phyloP scores from a whole-genome alignment of 2,888 invertebrate genomes.

The Sarcophaga caerulescens region DNA sequence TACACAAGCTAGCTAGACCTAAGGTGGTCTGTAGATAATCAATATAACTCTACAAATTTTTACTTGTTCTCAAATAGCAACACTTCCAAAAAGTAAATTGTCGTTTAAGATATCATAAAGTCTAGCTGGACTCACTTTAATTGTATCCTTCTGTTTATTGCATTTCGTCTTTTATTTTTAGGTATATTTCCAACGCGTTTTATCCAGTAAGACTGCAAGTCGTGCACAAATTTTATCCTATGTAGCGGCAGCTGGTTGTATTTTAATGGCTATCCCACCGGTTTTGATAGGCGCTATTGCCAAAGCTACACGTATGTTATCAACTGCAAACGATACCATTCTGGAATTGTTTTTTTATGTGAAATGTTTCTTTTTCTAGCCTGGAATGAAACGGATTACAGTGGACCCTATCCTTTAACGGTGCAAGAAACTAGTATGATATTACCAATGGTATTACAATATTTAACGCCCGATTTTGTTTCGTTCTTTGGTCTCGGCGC shows the following conservation, averaged over 20 bases:
- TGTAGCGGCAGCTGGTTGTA: conserved; percentile 97
- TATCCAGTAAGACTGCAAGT: conserved; percentile 96
- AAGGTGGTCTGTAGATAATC: too few relatives aligned
- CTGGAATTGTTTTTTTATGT: not conserved
- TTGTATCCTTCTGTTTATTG: too few relatives aligned
- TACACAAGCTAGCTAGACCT: too few relatives aligned
- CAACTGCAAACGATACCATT: not conserved
- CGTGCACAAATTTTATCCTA: conserved; percentile 97
- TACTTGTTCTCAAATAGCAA: too few relatives aligned
- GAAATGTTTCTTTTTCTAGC: conserved; percentile 83
- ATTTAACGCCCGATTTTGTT: conserved; percentile 96
- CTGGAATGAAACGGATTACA: conserved; percentile 97
- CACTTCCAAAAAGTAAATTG: too few relatives aligned
- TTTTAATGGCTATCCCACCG: conserved; percentile 98
- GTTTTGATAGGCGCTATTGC: conserved; percentile 98
- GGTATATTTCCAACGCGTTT: conserved; percentile 98
- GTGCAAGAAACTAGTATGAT: conserved; percentile 94
- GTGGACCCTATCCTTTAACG: conserved; percentile 88
- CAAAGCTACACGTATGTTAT: conserved; percentile 91
- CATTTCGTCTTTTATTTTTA: conserved; percentile 75
- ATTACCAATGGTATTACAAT: conserved; percentile 97
- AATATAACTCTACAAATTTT: too few relatives aligned
- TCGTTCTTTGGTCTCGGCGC: conserved; percentile 99
- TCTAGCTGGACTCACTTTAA: too few relatives aligned
- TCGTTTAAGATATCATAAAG: too few relatives aligned